Base-by-base conservation (phyloP, 2,888 invertebrate genomes). In the Drosophila infuscata region DNA sequence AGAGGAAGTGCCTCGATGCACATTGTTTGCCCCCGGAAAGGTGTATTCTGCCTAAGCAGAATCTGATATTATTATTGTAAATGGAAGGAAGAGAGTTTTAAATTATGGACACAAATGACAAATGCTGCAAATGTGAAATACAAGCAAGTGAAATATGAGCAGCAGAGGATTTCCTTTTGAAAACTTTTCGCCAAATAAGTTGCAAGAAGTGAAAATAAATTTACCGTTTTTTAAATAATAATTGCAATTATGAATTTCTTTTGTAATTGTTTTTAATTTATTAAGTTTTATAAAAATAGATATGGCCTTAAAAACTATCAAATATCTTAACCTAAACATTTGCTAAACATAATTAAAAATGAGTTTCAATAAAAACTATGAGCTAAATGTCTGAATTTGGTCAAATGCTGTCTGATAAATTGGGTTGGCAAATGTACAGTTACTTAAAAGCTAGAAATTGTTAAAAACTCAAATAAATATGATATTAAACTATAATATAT, bases 391-490 rank as follows among this genome's bases (percentile, higher is more conserved):
- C 61, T 73, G 76, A 38, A 74, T 86, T 86, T 86, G 85, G 85
- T 86, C 76, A 82, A 71, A 72, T 86, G 88, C 81, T 85, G 85
- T 83, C 74, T 83, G 76, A 74, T 77, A 74, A 65, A 69, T 66
- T 46, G 58, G 46, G 5, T 54, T 54, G 54, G 56, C 66, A 70
- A 85, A 85, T 85, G 52, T 88, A 88, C 88, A 86, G 43, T 62
- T 81, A 53, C 71, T 80, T 80, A 84, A 1, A 11, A 46, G 12
- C 58, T 68, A 76, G 3, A 38, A 67, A 49, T 12, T 58, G 2
- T 53, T 25, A 41, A 38, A 20, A 52, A 59, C 57, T 71, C 65
- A 81, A 81, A 81, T 86, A 86, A 86, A 86, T 86, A 86, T 20
- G 51, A 56, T 58, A 71, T 54, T 36, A 38, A 41, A 38, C 56